Conservation (phyloP, 2,113 vertebrate genomes). For the Macquaria ambigua region DNA sequence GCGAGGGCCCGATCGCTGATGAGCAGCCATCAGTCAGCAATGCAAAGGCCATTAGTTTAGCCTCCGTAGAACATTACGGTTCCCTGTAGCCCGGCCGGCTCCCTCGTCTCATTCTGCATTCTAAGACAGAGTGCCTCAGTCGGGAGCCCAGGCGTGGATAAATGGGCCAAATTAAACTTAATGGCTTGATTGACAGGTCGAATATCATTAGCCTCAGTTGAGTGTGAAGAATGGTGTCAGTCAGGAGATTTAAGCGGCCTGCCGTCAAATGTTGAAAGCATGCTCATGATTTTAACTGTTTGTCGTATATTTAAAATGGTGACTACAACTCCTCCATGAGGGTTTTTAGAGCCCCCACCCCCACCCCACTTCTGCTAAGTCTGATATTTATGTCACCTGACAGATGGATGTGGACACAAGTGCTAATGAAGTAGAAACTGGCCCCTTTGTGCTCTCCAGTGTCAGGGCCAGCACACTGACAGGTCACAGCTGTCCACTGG, state of each 20-base stretch:
- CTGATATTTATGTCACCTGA: constrained; percentile 71
- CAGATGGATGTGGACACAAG: constrained; percentile 74
- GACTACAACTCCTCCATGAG: constrained; percentile 1
- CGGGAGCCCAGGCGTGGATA: constrained; percentile 64
- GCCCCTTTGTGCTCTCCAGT: constrained; percentile 59
- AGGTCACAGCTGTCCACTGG: constrained; percentile 73
- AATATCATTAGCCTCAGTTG: constrained; percentile 67
- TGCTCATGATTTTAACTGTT: constrained; percentile 61
- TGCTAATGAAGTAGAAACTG: constrained; percentile 77
- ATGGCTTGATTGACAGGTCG: constrained; percentile 78
- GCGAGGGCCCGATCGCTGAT: constrained; percentile 16
- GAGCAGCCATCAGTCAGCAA: constrained; percentile 65
- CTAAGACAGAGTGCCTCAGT: constrained; percentile 61
- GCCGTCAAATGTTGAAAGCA: constrained; percentile 47
- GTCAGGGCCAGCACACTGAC: constrained; percentile 62
- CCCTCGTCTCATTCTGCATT: constrained; percentile 61
- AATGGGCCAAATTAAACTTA: constrained; percentile 79
- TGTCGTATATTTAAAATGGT: constrained; percentile 44
- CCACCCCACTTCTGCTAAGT: constrained; percentile 28
- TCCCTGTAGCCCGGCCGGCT: constrained; percentile 17
- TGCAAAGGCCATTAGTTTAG: constrained; percentile 64
- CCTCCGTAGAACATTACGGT: constrained; percentile 40
- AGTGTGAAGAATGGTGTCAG: constrained; percentile 59
- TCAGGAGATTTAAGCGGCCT: constrained; percentile 54
- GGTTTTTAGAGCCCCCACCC: no score